These are phyloP conservation scores for Metellina segmentata DNA, from an alignment of 2,888 invertebrate species.

Conservation along the genomic window DNA sequence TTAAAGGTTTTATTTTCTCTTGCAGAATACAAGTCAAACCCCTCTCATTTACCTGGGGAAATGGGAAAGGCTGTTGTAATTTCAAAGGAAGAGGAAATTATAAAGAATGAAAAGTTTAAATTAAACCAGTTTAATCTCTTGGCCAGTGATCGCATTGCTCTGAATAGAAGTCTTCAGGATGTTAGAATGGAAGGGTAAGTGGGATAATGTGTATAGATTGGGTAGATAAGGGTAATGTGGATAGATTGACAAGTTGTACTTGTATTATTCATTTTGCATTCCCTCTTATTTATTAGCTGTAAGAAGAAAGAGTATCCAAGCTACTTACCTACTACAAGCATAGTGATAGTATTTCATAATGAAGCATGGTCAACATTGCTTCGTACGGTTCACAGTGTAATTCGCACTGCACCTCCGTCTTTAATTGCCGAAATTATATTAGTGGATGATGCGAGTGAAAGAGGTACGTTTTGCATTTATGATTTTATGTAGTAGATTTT, in stretches of 20 bases:
- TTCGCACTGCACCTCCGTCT: constrained; percentile 93
- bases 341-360: constrained; percentile 99
- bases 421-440: constrained; percentile 96
- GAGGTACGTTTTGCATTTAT: constrained; percentile 84
- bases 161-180: constrained; percentile 96
- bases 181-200: constrained; percentile 94
- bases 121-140: constrained; percentile 99
- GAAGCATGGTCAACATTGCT: constrained; percentile 99
- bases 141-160: constrained; percentile 97
- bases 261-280: no score
- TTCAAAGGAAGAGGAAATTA: constrained; percentile 90
- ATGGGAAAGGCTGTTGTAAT: constrained; percentile 94
- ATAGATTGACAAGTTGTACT: no score
- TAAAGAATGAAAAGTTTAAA: constrained; percentile 97
- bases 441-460: constrained; percentile 98
- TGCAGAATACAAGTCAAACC: constrained; percentile 76
- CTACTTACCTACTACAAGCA: constrained; percentile 93
- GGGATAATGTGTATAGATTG: no score
- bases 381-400: constrained; percentile 97
- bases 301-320: constrained; percentile 89
- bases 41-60: constrained; percentile 88
- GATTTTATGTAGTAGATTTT: not conserved
- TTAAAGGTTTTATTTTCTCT: constrained; percentile 12
- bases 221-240: not conserved
- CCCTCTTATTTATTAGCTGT: constrained; percentile 84